Conservation (phyloP, 2,113 vertebrate species). For the Malurus elegans region DNA sequence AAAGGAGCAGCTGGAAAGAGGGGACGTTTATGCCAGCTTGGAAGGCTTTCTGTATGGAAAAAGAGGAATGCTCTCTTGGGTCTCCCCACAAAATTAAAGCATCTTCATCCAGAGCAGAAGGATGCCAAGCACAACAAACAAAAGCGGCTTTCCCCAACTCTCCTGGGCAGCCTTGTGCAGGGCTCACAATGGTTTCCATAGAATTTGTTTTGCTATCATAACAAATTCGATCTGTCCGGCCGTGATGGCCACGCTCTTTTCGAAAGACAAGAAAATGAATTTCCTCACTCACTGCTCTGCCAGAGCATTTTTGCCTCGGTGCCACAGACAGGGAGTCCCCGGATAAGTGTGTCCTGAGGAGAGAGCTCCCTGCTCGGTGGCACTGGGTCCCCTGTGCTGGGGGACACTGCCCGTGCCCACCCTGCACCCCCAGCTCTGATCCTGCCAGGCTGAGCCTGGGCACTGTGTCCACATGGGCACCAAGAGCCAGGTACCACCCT, state of each 20-base stretch:
- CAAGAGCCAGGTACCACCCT: not conserved
- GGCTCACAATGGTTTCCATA: slow-evolving; percentile 91
- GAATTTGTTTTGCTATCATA: slow-evolving; percentile 89
- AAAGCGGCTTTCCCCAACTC: slow-evolving; percentile 85
- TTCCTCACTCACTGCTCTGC: slow-evolving; percentile 50
- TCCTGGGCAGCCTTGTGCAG: slow-evolving; percentile 77
- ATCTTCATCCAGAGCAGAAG: slow-evolving; percentile 72
- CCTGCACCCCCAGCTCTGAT: not conserved
- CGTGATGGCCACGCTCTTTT: slow-evolving; percentile 55
- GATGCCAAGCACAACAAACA: slow-evolving; percentile 89
- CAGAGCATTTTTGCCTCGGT: slow-evolving; percentile 51
- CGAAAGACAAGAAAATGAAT: slow-evolving; percentile 45
- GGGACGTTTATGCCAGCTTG: slow-evolving; percentile 78
- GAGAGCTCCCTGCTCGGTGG: not conserved
- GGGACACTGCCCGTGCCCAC: not conserved
- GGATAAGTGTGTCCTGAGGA: not conserved
- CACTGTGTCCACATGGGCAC: not conserved
- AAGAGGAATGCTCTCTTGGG: slow-evolving; percentile 72
- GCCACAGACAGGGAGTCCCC: slow-evolving; percentile 46
- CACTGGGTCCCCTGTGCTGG: not conserved
- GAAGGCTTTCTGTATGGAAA: slow-evolving; percentile 79
- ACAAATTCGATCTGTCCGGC: slow-evolving; percentile 79
- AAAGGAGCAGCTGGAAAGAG: slow-evolving; percentile 80
- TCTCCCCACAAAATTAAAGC: slow-evolving; percentile 79
- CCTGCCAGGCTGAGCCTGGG: not conserved